Conservation (phyloP, 2,888 invertebrate species). For the Mechanitis messenoides region DNA sequence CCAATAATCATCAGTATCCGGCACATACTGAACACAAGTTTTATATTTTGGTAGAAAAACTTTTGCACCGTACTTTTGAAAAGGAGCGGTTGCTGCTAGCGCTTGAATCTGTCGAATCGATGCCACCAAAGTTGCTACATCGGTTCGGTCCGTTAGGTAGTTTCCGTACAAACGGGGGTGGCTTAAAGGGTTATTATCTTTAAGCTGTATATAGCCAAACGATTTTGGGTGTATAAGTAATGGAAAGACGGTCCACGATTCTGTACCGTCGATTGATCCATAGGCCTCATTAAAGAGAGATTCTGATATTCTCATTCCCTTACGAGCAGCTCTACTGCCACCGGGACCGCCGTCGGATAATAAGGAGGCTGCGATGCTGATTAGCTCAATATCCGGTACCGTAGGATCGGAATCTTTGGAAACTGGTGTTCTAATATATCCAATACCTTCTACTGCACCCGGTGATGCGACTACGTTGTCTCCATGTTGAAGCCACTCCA, state of each 20-base stretch:
- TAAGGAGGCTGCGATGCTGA: slow-evolving; percentile 79
- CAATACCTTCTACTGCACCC: slow-evolving; percentile 81
- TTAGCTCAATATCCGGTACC: slow-evolving; percentile 81
- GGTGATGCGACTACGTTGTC: slow-evolving; percentile 70
- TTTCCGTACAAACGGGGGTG: slow-evolving; percentile 88
- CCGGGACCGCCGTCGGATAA: slow-evolving; percentile 74
- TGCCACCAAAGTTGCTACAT: slow-evolving; percentile 78
- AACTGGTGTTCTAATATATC: slow-evolving; percentile 78
- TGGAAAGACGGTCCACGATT: slow-evolving; percentile 79
- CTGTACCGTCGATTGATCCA: slow-evolving; percentile 71
- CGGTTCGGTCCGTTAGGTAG: slow-evolving; percentile 80
- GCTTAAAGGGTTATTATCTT: slow-evolving; percentile 82
- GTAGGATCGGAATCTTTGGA: slow-evolving; percentile 73
- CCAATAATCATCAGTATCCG: slow-evolving; percentile 82
- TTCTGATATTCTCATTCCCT: slow-evolving; percentile 75
- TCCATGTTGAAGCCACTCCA: slow-evolving; percentile 56
- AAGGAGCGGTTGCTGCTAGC: slow-evolving; percentile 75
- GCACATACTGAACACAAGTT: slow-evolving; percentile 65
- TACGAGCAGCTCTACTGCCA: slow-evolving; percentile 62
- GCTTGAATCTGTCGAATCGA: slow-evolving; percentile 79
- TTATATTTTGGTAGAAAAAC: slow-evolving; percentile 71
- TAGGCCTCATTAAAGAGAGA: slow-evolving; percentile 75
- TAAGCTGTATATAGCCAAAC: slow-evolving; percentile 80
- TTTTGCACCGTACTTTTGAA: slow-evolving; percentile 75
- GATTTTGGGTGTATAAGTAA: slow-evolving; percentile 86